These are phyloP conservation scores for Brachyhypopomus occidentalis DNA, from an alignment of 2,113 vertebrate genomes.

Conservation along the genomic window DNA sequence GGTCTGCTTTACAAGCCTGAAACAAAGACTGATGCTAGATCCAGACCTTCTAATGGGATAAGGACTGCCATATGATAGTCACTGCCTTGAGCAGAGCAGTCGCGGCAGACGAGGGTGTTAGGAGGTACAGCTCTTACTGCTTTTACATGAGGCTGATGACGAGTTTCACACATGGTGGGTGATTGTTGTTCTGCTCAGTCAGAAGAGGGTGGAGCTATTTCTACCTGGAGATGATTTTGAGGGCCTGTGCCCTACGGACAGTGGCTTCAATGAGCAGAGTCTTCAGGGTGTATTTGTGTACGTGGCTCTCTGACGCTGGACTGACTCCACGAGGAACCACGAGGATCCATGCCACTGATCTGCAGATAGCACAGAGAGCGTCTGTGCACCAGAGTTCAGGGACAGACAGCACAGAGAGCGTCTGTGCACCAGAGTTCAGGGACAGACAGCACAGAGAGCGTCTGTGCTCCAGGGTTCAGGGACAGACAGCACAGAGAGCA, in stretches of 20 bases:
- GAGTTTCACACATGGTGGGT: constrained; percentile 54
- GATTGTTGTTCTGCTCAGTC: constrained; percentile 55
- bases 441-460: no score
- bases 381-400: background rate
- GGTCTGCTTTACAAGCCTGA: constrained; percentile 42
- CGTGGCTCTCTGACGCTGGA: constrained; percentile 41
- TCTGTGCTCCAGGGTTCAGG: no score
- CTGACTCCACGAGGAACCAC: no score
- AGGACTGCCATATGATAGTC: constrained; percentile 25
- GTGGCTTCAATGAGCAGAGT: constrained; percentile 66
- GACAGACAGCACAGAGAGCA: no score
- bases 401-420: no score
- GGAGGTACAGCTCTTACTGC: constrained; percentile 21
- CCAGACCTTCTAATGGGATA: constrained; percentile 31
- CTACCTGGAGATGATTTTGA: constrained; percentile 62
- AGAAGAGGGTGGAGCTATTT: constrained; percentile 59
- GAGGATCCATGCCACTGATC: background rate
- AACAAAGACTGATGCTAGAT: constrained; percentile 35
- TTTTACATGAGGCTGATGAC: constrained; percentile 57
- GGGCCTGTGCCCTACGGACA: constrained; percentile 55
- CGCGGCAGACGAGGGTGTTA: constrained; percentile 15
- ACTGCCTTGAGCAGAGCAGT: constrained; percentile 35
- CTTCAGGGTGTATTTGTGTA: constrained; percentile 47
- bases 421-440: no score
- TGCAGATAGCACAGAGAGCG: background rate